A percentile compares a stretch with the other conserved stretches of the same genome.
phyloP scores from a whole-genome alignment of 53 echinoderm and acorn worm species.

The Mesocentrotus franciscanus region DNA sequence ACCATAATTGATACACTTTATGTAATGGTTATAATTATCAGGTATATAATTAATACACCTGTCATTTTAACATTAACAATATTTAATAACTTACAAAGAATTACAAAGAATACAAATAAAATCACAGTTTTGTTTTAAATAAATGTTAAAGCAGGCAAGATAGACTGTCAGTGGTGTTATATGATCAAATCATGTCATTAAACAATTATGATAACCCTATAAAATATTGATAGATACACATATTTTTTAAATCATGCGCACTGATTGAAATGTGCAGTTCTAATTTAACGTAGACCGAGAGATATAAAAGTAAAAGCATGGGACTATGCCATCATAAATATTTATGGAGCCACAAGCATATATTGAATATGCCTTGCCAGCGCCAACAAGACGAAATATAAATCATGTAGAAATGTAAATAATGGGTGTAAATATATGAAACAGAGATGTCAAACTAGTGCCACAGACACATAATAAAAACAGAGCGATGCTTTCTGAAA shows the following conservation, averaged over 20 bases:
- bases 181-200: neutral
- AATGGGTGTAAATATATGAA: slow-evolving; percentile 13
- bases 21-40: neutral
- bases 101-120: neutral
- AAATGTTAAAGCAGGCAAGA: slow-evolving; percentile 45
- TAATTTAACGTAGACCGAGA: neutral
- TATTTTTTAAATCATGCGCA: neutral
- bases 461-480: slow-evolving; percentile 34
- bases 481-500: slow-evolving; percentile 30
- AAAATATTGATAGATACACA: neutral
- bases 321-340: neutral
- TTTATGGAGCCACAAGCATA: slow-evolving; percentile 4
- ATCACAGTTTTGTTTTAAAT: neutral
- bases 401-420: slow-evolving; percentile 47
- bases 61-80: neutral
- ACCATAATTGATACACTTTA: neutral
- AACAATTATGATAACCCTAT: neutral
- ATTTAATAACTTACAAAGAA: neutral
- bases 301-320: neutral
- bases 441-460: slow-evolving; percentile 43
- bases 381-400: slow-evolving; percentile 1
- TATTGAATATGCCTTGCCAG: neutral
- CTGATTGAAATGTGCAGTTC: neutral
- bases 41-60: neutral
- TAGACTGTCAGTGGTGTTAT: slow-evolving; percentile 45